Evolutionary conservation across 2,797 vertebrate genomes (phyloP), one percentile per base, ranked within the genome.

Genomic region (Stomatorhinus walkeri): DNA sequence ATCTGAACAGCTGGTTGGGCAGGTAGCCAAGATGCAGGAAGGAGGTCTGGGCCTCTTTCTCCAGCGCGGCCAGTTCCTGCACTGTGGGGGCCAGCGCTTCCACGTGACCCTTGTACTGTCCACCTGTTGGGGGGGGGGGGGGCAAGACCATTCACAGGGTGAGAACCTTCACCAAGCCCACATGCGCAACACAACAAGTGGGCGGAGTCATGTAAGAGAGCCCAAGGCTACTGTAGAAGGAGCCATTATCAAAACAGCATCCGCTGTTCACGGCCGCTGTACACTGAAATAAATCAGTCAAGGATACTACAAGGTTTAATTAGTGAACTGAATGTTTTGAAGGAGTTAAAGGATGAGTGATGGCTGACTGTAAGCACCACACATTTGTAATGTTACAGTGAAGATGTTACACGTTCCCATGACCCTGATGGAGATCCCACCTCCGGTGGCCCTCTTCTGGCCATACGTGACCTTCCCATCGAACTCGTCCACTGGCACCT

Each of bases 391-490:
- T 22, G 2, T n/a, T n/a, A 54, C 16, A n/a, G 19, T 56, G 54
- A n/a, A 7, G 19, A 56, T 79, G 16, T n/a, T 0, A 0, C 12
- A 10, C 2, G 16, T 79, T 43, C 2, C 1, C 72, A 36, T 40
- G 32, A 79, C 14, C 14, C 36, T 16, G 72, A 43, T 43, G 7
- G 64, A 19, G 52, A 19, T 89, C 92, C 10, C 94, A 99, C 98
- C 98, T 85, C 96, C 98, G 84, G 93, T 0, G 1, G 96, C 94
- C 90, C 94, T 96, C 90, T 96, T 97, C 88, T 99, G 95, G 16
- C 98, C 98, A 0, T 99, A 99, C 0, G 96, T 96, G 89, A 99
- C 98, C 90, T 99, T 99, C 52, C 98, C 98, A 90, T 99, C 98
- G 93, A 99, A 99, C 86, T 99, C 98, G 91, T 99, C 98, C 89